phyloP scores from a whole-genome alignment of 2,888 invertebrate genomes.

The Drosophila robusta region DNA sequence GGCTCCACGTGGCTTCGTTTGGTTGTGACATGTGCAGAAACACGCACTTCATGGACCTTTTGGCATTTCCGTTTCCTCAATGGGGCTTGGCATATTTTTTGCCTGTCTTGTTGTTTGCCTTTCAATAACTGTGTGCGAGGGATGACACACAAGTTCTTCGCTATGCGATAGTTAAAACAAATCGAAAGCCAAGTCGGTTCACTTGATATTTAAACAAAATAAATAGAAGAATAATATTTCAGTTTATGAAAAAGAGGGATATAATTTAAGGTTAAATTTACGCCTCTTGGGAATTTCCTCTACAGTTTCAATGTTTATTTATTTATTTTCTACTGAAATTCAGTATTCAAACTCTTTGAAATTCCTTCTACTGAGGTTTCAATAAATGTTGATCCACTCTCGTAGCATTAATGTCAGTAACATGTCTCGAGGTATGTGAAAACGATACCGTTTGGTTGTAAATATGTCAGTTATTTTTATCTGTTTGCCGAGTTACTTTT shows the following conservation, averaged over 20 bases:
- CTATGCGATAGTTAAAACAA: not conserved
- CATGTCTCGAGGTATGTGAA: slow-evolving; percentile 20
- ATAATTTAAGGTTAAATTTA: not conserved
- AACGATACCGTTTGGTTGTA: slow-evolving; percentile 19
- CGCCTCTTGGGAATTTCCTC: not conserved
- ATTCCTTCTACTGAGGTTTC: not conserved
- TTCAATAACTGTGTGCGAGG: slow-evolving; percentile 67
- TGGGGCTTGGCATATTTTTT: slow-evolving; percentile 50
- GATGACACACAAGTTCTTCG: slow-evolving; percentile 8
- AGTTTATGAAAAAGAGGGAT: not conserved
- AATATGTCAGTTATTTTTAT: slow-evolving; percentile 45
- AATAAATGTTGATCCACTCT: slow-evolving; percentile 14
- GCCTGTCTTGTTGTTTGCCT: slow-evolving; percentile 61
- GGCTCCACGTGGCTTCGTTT: slow-evolving; percentile 26
- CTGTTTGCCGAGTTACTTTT: slow-evolving; percentile 62
- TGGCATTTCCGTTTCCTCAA: slow-evolving; percentile 72
- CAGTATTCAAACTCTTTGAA: not conserved
- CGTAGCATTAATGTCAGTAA: slow-evolving; percentile 28
- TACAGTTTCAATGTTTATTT: not conserved
- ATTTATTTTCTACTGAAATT: not conserved
- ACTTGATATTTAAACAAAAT: not conserved
- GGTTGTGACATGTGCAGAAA: slow-evolving; percentile 56
- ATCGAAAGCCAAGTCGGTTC: not conserved
- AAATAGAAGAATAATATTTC: not conserved
- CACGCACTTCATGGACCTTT: slow-evolving; percentile 74